Base-by-base conservation (phyloP, 2,113 vertebrate genomes). In the Antidorcas marsupialis region DNA sequence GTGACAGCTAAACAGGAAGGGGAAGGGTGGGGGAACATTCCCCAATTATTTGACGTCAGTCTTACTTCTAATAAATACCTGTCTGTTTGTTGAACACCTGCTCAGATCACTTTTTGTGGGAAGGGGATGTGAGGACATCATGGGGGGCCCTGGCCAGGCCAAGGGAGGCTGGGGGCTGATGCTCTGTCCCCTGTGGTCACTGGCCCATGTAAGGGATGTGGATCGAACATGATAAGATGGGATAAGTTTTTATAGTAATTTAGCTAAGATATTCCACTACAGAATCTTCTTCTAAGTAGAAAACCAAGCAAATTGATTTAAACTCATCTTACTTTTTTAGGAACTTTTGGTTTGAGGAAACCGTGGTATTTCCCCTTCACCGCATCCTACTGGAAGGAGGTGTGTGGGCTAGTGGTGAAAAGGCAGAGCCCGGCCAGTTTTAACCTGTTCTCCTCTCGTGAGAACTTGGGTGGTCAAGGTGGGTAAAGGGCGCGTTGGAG, bases 281-380 rank as follows among this genome's bases (percentile, higher is more conserved):
- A 94, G 59, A 78, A 13, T 36, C 5, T 33, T 36, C 36, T 76
- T n/a, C 36, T 76, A 78, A 50, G 33, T 15, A 71, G 19, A 57
- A 60, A 94, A 74, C 28, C 33, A 47, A 60, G 23, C n/a, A 78
- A 36, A 39, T 5, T 67, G 5, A 21, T 8, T 91, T 95, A 67
- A 57, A 45, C 2, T 30, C 9, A 36, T 52, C 82, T 95, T 98
- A 6, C 84, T 28, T 89, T 67, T 82, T 27, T 57, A 99, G 99
- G 98, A 97, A 96, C 97, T 64, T 97, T 30, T 25, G 98, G 98
- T 39, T 79, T 98, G 57, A 98, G 91, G 94, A 98, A 95, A 23
- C 83, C 3, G 0, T 99, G 99, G 99, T 98, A 98, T 92, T 99
- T 99, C 79, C 99, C 98, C 5, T 98, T 99, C 82, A 98, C 98